These are phyloP conservation scores for Apteryx owenii DNA, from an alignment of 2,113 vertebrate genomes.

Conservation along the genomic window DNA sequence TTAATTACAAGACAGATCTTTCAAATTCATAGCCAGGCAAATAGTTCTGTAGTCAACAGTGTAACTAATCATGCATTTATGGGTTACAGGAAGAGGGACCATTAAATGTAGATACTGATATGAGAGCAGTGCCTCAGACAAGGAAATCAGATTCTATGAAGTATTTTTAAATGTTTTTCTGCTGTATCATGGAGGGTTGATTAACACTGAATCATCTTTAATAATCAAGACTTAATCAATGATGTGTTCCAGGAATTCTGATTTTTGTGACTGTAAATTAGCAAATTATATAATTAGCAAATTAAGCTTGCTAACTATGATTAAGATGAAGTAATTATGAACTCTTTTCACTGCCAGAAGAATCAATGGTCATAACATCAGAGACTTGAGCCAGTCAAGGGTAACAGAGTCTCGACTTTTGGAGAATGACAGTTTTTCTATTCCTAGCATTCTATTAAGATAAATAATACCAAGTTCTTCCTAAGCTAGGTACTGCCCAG, in stretches of 20 bases:
- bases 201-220: background rate
- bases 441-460: background rate
- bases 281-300: background rate
- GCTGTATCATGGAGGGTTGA: background rate
- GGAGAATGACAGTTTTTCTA: background rate
- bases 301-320: background rate
- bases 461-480: background rate
- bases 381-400: background rate
- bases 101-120: background rate
- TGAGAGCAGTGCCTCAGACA: background rate
- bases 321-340: background rate
- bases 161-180: background rate
- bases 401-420: background rate
- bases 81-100: background rate
- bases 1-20: background rate
- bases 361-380: background rate
- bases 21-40: background rate
- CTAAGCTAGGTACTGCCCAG: background rate
- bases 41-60: background rate
- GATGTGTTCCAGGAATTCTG: background rate
- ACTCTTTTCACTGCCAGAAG: background rate
- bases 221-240: background rate
- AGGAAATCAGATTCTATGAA: background rate
- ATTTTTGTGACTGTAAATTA: background rate
- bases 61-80: background rate